Base-by-base conservation (phyloP, 2,888 invertebrate species). In the Phaedon cochleariae region DNA sequence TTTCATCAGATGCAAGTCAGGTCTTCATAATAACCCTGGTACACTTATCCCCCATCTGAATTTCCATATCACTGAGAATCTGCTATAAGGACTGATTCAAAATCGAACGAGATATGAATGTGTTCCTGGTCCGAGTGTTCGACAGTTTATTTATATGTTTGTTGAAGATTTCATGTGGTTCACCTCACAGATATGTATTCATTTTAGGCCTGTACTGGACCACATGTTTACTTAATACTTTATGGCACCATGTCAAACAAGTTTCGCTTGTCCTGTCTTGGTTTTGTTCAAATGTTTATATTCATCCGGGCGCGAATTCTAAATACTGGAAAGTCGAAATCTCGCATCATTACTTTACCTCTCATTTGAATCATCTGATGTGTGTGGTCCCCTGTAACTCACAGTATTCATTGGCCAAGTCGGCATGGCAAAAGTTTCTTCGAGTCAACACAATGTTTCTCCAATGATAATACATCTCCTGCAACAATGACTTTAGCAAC, bases 101-200 rank as follows among this genome's bases (percentile, higher is more conserved):
- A n/a, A n/a, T n/a, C n/a, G n/a, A n/a, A n/a, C n/a, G n/a, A n/a
- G n/a, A n/a, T n/a, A n/a, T n/a, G n/a, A n/a, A n/a, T n/a, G n/a
- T n/a, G 52, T 63, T 58, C 52, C 45, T 63, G 22, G 49, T 58
- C 20, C 41, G 49, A 41, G 6, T 41, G 15, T 41, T 41, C 4
- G 2, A 1, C 41, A 15, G 41, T 15, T 15, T 41, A 41, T 15
- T 7, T 41, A 41, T 41, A 29, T 7, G 34, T 34, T 51, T 57
- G 58, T 21, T 34, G 60, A 59, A 59, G 71, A 73, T 75, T 73
- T 72, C 74, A 74, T 74, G 74, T 73, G 75, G 76, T 74, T 72
- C 74, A 74, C 68, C 69, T 65, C 72, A 74, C 75, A 72, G 78
- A 78, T 75, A 78, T 76, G 74, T 75, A 75, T 76, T 72, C 31